Base-by-base conservation (phyloP, 2,888 invertebrate species). In the Pyrochroa serraticornis region DNA sequence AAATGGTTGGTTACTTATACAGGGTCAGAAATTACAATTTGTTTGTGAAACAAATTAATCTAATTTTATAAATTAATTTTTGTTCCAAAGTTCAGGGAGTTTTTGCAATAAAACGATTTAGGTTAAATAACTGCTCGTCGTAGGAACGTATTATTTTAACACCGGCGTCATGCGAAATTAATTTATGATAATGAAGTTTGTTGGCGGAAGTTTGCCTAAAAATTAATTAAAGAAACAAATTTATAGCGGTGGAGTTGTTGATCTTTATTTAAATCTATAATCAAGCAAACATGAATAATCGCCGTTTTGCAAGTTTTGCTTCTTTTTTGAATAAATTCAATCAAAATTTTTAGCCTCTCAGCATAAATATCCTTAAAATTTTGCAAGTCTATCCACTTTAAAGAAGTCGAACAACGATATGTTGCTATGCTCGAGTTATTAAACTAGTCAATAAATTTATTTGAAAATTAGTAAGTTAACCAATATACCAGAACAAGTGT, bases 211-310 rank as follows among this genome's bases (percentile, higher is more conserved):
- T 37, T 37, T 33, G 45, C 52, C 44, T 45, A 52, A 52, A 52
- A 52, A 52, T 44, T 52, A 52, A 52, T 52, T 52, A 52, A 52
- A 46, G 33, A 39, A 44, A 46, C 45, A 53, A 46, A 46, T 46
- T 53, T 53, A 46, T 46, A 39, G 46, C 35, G 39, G 46, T 38
- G 46, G 38, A 53, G 53, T 44, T 46, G 46, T 46, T 46, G 46
- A 53, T 53, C 46, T 53, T 45, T 53, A 53, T 53, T 53, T 46
- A 53, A 53, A 53, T 46, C 46, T 53, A 35, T 41, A 36, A 44
- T 53, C 46, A 46, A 41, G 53, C 53, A 53, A 41, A 53, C 45
- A 53, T 53, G 53, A 53, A 53, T 53, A 53, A 44, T 42, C 34
- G 43, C 36, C 30, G 39, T 52, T 51, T 10, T 42, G 43, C 33